A percentile compares a stretch with the other conserved stretches of the same genome.
These are phyloP conservation scores for Calephelis nemesis DNA, from an alignment of 1,140 invertebrate species.

Conservation along the genomic window DNA sequence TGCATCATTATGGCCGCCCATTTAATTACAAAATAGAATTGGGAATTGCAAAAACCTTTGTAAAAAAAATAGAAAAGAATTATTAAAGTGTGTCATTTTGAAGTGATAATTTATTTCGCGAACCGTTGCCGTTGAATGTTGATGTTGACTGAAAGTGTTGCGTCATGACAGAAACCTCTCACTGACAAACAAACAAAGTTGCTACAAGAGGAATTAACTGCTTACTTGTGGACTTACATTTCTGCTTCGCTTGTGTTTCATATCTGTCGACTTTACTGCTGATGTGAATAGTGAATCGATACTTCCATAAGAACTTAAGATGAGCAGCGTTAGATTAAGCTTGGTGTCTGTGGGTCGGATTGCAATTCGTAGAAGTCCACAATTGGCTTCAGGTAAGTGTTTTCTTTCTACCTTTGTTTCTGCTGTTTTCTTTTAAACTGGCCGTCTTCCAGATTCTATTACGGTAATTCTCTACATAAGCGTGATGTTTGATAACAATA, in stretches of 20 bases:
- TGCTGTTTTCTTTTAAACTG: constrained; percentile 51
- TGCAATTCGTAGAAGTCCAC: constrained; percentile 66
- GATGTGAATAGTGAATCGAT: constrained; percentile 54
- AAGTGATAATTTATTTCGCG: constrained; percentile 44
- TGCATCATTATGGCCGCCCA: constrained; percentile 68
- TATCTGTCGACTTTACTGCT: constrained; percentile 49
- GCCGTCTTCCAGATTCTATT: constrained; percentile 49
- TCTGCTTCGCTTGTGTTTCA: constrained; percentile 54
- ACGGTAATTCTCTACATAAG: constrained; percentile 47
- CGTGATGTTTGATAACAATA: constrained; percentile 65
- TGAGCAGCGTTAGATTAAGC: constrained; percentile 72
- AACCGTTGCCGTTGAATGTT: constrained; percentile 62
- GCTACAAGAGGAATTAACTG: constrained; percentile 59
- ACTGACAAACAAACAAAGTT: constrained; percentile 76
- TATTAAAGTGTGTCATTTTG: constrained; percentile 56
- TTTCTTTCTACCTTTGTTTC: constrained; percentile 29
- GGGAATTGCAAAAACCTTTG: constrained; percentile 45
- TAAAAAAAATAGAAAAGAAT: constrained; percentile 64
- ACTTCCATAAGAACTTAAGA: constrained; percentile 40
- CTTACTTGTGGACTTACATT: constrained; percentile 50
- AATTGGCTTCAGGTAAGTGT: constrained; percentile 68
- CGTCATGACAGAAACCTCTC: constrained; percentile 77
- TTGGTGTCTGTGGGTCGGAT: constrained; percentile 68
- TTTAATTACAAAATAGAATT: constrained; percentile 65
- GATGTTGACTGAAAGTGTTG: constrained; percentile 76